A percentile compares a stretch with the other conserved stretches of the same genome.
These are phyloP conservation scores for Morinoia aosen DNA, from an alignment of 2,888 invertebrate genomes.

Conservation along the genomic window DNA sequence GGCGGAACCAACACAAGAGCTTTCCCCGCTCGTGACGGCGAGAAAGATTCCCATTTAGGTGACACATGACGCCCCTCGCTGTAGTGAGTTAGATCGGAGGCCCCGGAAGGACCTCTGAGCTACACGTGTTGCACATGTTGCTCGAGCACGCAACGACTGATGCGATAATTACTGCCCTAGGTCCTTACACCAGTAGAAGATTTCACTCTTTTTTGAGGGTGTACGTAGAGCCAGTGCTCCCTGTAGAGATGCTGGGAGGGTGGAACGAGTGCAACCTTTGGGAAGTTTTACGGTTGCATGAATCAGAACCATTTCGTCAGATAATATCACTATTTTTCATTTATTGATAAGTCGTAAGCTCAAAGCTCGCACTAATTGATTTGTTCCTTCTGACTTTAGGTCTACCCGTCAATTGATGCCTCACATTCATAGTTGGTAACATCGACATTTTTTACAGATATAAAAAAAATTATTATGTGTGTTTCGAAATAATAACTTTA, in stretches of 20 bases:
- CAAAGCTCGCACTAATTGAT: background rate
- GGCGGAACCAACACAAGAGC: background rate
- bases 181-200: background rate
- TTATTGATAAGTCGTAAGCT: too few relatives aligned
- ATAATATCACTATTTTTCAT: too few relatives aligned
- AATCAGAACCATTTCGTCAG: too few relatives aligned
- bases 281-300: background rate
- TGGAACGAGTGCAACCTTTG: background rate
- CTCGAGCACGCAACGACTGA: background rate
- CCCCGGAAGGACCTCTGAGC: conserved; percentile 20
- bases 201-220: background rate
- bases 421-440: background rate
- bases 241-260: background rate
- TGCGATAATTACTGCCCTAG: background rate
- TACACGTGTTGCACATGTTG: conserved; percentile 39
- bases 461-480: background rate
- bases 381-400: background rate
- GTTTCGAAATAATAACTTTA: background rate
- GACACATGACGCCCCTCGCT: background rate
- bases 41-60: background rate
- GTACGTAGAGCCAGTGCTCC: background rate
- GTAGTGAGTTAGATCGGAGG: background rate
- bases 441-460: background rate
- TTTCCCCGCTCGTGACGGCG: background rate
- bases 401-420: background rate